Conservation (phyloP, 2,797 vertebrate genomes). For the Heteromormyrus szaboi region DNA sequence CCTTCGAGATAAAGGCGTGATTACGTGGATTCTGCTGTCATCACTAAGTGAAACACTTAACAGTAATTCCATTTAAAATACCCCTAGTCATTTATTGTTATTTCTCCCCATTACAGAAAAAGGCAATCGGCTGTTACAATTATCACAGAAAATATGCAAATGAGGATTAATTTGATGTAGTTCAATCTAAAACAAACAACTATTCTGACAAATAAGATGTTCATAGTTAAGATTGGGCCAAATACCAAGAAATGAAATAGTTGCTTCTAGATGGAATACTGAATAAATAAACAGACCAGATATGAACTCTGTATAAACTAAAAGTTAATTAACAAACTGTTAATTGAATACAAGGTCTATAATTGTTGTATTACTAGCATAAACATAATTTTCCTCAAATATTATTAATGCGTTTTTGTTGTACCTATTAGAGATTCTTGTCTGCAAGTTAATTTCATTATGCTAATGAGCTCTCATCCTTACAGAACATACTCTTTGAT, state of each 20-base stretch:
- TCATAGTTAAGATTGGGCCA: constrained; percentile 8
- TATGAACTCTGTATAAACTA: constrained; percentile 76
- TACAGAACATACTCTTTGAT: constrained; percentile 97
- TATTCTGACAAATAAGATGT: constrained; percentile 22
- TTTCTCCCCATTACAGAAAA: constrained; percentile 7
- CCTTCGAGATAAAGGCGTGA: neutral
- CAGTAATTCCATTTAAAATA: neutral
- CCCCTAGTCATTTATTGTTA: neutral
- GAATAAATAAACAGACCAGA: constrained; percentile 67
- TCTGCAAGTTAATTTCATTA: constrained; percentile 99
- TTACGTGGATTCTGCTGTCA: neutral
- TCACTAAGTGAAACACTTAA: constrained; percentile 13
- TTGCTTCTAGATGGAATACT: constrained; percentile 29
- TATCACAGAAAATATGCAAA: constrained; percentile 20
- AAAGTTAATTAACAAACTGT: constrained; percentile 93
- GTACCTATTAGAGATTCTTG: constrained; percentile 99
- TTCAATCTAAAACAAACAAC: constrained; percentile 35
- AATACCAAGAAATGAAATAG: constrained; percentile 23
- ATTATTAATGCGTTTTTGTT: constrained; percentile 96
- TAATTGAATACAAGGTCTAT: constrained; percentile 96
- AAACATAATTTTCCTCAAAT: constrained; percentile 98
- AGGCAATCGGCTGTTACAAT: constrained; percentile 14
- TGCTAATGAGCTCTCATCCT: constrained; percentile 98
- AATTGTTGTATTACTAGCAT: constrained; percentile 95
- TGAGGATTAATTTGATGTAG: constrained; percentile 29